Evolutionary conservation across 1,140 invertebrate species (phyloP), one percentile per base, ranked within the genome.

Genomic region (Fopius arisanus): DNA sequence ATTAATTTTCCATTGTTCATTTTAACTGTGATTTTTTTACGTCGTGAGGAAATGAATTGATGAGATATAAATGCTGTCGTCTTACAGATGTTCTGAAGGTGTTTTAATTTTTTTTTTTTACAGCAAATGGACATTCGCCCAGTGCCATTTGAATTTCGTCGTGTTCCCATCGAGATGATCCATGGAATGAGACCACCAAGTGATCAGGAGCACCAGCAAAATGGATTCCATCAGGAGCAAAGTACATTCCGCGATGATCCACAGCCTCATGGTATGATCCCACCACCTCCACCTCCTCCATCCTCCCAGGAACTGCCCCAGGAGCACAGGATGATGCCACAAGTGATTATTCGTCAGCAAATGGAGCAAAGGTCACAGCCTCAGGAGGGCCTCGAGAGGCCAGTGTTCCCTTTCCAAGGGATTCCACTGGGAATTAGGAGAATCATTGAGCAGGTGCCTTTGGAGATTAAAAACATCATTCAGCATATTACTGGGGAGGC

Each of bases 391-490:
- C 75, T 54, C 14, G 84, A 82, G 37, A 79, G 77, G 70, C 75
- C 75, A 4, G 78, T 77, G n/a, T 84, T 81, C 12, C 81, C 82
- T 0, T 86, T 86, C 77, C 82, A 84, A 31, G 82, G 80, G 14
- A 80, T 86, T 72, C 85, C 84, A 1, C 79, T 86, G 28, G 84
- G 86, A 62, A 86, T 87, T 14, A 75, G 81, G 31, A 80, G 82
- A 77, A 85, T 87, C 19, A 84, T 86, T 19, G 81, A 86, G 48
- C 81, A 85, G 68, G 82, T 86, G 21, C 84, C 85, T 4, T 31
- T 82, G n/a, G 82, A 86, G 19, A 86, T 86, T 26, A 85, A 86
- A 31, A 85, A 84, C 41, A 85, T 86, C 29, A 84, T 87, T 28
- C 84, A 86, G 31, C 83, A 83, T 21, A 85, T 87, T 31, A 84